A percentile compares a stretch with the other conserved stretches of the same genome.
Conservation (phyloP, 2,797 vertebrate genomes). For the Scolopax bukidnonensis region DNA sequence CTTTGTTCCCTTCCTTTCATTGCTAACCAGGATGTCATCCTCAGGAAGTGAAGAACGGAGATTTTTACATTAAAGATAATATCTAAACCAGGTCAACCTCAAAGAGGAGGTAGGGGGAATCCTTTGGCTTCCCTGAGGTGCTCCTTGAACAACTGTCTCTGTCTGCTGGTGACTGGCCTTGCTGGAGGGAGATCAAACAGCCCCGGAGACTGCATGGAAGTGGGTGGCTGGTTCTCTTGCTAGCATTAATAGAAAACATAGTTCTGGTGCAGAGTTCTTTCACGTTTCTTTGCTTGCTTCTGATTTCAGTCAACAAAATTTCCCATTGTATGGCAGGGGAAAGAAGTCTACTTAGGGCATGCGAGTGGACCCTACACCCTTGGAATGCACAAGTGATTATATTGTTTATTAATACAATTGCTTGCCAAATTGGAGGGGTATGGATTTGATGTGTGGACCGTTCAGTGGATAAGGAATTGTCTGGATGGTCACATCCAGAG, state of each 20-base stretch:
- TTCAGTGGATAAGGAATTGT: no score
- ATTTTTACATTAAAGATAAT: neutral
- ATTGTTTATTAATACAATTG: neutral
- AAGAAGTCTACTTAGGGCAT: neutral
- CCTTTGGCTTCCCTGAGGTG: accelerated
- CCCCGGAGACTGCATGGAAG: accelerated
- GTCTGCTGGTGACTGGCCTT: neutral
- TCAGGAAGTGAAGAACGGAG: neutral
- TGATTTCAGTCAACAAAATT: neutral
- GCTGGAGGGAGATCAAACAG: neutral
- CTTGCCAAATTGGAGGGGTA: no score
- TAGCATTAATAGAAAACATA: neutral
- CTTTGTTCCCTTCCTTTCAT: neutral
- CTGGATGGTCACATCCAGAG: no score
- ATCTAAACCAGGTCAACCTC: neutral
- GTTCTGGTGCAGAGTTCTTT: neutral
- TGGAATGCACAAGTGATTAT: neutral
- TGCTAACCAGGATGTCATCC: accelerated
- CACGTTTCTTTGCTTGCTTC: neutral
- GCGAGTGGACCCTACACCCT: neutral
- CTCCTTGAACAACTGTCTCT: neutral
- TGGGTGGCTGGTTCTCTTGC: neutral
- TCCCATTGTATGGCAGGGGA: neutral
- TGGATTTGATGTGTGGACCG: no score
- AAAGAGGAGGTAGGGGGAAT: neutral